A percentile compares a stretch with the other conserved stretches of the same genome.
Evolutionary conservation across 2,113 vertebrate genomes (phyloP).

Genomic region (Varanus salvator): DNA sequence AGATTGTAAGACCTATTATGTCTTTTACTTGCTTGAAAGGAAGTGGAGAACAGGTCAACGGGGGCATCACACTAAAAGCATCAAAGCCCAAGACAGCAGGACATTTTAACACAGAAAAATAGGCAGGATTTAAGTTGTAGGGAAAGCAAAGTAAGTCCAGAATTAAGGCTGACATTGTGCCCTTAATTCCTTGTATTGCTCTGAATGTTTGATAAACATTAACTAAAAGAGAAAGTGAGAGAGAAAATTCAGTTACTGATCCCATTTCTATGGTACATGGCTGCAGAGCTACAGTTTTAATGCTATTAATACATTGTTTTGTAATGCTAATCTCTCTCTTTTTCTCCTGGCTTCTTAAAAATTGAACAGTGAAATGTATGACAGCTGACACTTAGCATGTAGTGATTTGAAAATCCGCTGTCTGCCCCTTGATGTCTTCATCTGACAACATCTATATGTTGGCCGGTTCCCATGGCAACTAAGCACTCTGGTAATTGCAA

Average conservation of each 20-base stretch:
- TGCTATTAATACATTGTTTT: slow-evolving; percentile 54
- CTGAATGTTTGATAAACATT: slow-evolving; percentile 29
- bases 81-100: slow-evolving; percentile 16
- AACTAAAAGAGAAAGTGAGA: slow-evolving; percentile 23
- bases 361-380: slow-evolving; percentile 40
- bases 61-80: slow-evolving; percentile 54
- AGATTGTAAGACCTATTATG: slow-evolving; percentile 19
- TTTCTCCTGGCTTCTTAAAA: slow-evolving; percentile 29
- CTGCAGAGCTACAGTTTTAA: slow-evolving; percentile 33
- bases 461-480: slow-evolving; percentile 79
- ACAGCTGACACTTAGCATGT: slow-evolving; percentile 71
- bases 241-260: not conserved
- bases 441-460: slow-evolving; percentile 82
- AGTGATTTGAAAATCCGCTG: slow-evolving; percentile 71
- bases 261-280: slow-evolving; percentile 8
- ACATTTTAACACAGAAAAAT: slow-evolving; percentile 50
- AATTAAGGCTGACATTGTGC: slow-evolving; percentile 45
- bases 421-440: slow-evolving; percentile 78
- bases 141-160: not conserved
- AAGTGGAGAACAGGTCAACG: slow-evolving; percentile 50
- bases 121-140: slow-evolving; percentile 22
- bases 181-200: not conserved
- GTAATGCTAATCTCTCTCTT: slow-evolving; percentile 52
- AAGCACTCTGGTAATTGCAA: slow-evolving; percentile 81
- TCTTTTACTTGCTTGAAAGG: slow-evolving; percentile 49